phyloP scores from a whole-genome alignment of 2,113 vertebrate species.

The Azemiops feae region DNA sequence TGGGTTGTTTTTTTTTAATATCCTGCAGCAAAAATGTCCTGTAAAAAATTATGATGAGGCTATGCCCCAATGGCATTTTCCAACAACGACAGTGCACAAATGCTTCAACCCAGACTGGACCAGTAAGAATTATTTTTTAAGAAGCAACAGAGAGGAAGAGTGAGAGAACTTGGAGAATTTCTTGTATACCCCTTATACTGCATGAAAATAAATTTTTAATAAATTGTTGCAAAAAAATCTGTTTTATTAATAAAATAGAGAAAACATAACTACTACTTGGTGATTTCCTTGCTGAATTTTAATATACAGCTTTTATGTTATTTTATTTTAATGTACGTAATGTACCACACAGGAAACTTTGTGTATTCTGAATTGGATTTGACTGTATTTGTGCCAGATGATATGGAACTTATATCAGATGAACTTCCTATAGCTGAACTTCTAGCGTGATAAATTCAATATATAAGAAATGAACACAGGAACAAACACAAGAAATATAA shows the following conservation, averaged over 20 bases:
- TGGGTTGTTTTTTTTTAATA: constrained; percentile 72
- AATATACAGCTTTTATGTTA: background rate
- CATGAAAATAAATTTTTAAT: constrained; percentile 89
- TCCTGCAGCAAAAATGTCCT: constrained; percentile 76
- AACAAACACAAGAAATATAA: background rate
- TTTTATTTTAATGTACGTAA: background rate
- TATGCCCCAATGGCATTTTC: constrained; percentile 80
- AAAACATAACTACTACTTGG: constrained; percentile 53
- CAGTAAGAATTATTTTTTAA: constrained; percentile 71
- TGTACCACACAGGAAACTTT: background rate
- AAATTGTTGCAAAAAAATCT: constrained; percentile 88
- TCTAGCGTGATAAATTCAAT: background rate
- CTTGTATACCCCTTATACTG: constrained; percentile 84
- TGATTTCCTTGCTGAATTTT: background rate
- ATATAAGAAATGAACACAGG: background rate
- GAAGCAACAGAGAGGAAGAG: constrained; percentile 62
- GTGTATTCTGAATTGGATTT: background rate
- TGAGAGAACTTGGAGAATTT: constrained; percentile 72
- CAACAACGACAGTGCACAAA: constrained; percentile 81
- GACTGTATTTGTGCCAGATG: background rate
- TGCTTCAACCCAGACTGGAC: constrained; percentile 83
- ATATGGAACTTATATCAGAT: background rate
- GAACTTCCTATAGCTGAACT: background rate
- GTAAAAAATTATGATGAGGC: constrained; percentile 78
- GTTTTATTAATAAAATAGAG: constrained; percentile 87